Base-by-base conservation (phyloP, 2,888 invertebrate genomes). In the Eudemis profundana region DNA sequence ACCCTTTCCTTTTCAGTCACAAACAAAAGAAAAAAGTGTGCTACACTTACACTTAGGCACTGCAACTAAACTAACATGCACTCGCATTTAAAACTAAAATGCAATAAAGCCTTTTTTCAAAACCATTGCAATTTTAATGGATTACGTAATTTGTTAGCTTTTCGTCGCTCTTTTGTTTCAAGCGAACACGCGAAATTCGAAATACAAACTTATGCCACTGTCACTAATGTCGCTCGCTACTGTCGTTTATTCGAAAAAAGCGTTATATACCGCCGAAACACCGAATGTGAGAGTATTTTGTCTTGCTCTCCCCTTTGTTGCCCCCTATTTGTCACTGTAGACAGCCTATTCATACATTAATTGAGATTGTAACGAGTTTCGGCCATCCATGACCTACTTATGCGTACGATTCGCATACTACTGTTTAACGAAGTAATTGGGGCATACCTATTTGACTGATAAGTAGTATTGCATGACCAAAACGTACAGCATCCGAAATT, bases 361-460 rank as follows among this genome's bases (percentile, higher is more conserved):
- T 79, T 81, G 77, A 73, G 72, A 71, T 69, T 68, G 74, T 77
- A 78, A 79, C 77, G 76, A 68, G 76, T 78, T 80, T 76, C 73
- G 78, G 75, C 73, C 74, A 80, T 81, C 84, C 83, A 68, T 85
- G 84, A 82, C 84, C 84, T 54, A 82, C 72, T 74, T 68, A 54
- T n/a, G 14, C 23, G 38, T 38, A 17, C 40, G 44, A 42, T 64
- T 64, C 57, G 64, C 64, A 51, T 53, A 44, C 61, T 62, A 57
- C 61, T 64, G 60, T 67, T 60, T 64, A 63, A 70, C 47, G 54
- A 61, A 62, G 59, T 49, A 59, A 61, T 59, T 67, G 65, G 64
- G 62, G 38, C 66, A 62, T 51, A 33, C 27, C 27, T 27, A 51
- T 57, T 46, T 10, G 23, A 50, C 50, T 59, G 64, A 64, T 64